Evolutionary conservation across 2,113 vertebrate genomes (phyloP).

Genomic region (Phasianus colchicus): DNA sequence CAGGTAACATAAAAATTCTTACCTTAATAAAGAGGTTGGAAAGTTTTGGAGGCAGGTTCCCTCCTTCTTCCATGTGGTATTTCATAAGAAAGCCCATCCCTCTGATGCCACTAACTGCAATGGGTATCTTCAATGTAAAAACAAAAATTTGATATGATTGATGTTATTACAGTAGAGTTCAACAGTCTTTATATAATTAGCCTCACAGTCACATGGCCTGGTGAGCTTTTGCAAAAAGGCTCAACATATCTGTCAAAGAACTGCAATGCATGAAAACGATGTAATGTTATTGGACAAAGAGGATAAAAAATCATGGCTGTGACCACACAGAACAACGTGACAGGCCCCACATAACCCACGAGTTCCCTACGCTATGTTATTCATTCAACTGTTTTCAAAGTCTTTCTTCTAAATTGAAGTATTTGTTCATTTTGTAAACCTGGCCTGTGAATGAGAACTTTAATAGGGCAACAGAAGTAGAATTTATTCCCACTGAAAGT

Average conservation of each 20-base stretch:
- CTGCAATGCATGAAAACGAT: not conserved
- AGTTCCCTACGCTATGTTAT: not conserved
- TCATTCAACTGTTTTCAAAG: not conserved
- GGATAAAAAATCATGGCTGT: not conserved
- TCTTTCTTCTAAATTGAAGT: not conserved
- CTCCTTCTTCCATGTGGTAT: constrained; percentile 84
- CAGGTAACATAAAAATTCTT: not conserved
- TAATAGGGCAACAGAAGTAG: not conserved
- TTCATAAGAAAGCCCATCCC: constrained; percentile 95
- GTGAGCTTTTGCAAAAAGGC: not conserved
- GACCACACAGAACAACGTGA: not conserved
- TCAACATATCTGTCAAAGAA: not conserved
- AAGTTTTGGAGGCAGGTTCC: constrained; percentile 83
- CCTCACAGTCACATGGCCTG: not conserved
- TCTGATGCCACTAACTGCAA: constrained; percentile 93
- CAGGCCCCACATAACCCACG: not conserved
- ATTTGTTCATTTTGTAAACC: not conserved
- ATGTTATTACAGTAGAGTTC: not conserved
- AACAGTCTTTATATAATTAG: not conserved
- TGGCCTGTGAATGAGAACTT: not conserved
- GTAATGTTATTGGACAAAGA: not conserved
- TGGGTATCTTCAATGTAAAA: constrained; percentile 86
- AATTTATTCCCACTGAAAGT: not conserved
- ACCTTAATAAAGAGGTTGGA: constrained; percentile 94
- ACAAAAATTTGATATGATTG: not conserved